phyloP scores from a whole-genome alignment of 2,888 invertebrate species.

The Acleris cristana region DNA sequence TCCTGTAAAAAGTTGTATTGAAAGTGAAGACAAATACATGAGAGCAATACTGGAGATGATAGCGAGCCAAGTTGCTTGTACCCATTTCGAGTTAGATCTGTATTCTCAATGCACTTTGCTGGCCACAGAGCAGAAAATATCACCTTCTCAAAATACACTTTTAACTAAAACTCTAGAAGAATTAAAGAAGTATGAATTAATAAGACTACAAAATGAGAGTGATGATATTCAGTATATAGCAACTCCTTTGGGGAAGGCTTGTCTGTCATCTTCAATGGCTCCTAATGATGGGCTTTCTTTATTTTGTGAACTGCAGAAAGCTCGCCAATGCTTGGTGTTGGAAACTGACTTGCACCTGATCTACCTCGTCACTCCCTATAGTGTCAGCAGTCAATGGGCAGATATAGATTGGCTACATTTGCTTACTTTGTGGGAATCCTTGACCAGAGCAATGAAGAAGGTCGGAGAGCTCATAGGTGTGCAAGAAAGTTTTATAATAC shows the following conservation, averaged over 20 bases:
- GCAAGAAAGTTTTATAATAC: constrained; percentile 92
- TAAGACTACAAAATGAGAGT: constrained; percentile 84
- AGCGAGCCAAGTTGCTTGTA: constrained; percentile 92
- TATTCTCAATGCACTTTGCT: constrained; percentile 92
- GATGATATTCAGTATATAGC: constrained; percentile 85
- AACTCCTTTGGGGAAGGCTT: constrained; percentile 95
- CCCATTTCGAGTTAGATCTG: constrained; percentile 87
- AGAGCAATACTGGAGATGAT: constrained; percentile 92
- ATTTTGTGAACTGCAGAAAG: constrained; percentile 94
- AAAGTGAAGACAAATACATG: constrained; percentile 88
- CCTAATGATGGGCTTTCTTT: constrained; percentile 96
- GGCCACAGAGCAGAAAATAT: constrained; percentile 58
- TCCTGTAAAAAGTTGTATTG: constrained; percentile 92
- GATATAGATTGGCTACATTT: constrained; percentile 92
- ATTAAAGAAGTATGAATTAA: constrained; percentile 91
- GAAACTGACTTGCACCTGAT: constrained; percentile 97
- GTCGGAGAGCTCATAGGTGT: constrained; percentile 96
- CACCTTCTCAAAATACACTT: constrained; percentile 56
- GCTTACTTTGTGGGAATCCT: constrained; percentile 91
- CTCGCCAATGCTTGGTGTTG: constrained; percentile 94
- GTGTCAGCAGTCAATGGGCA: constrained; percentile 90
- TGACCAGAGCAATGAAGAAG: constrained; percentile 90
- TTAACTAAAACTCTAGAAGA: constrained; percentile 86
- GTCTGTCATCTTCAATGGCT: constrained; percentile 96
- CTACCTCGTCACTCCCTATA: constrained; percentile 97